Conservation (phyloP, 2,888 invertebrate genomes). For the Blera fallax region DNA sequence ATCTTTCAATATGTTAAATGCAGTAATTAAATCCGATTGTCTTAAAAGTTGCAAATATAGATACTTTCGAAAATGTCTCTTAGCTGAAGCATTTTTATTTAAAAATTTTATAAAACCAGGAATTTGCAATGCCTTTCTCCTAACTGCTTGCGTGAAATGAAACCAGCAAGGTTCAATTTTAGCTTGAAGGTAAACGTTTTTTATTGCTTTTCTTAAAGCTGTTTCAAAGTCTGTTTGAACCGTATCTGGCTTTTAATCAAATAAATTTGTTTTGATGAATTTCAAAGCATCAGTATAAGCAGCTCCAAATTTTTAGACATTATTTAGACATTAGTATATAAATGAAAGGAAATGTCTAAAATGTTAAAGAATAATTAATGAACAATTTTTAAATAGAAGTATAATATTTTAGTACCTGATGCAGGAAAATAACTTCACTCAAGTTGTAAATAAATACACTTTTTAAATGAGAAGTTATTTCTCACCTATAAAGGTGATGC, state of each 20-base stretch:
- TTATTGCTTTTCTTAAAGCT: constrained; percentile 24
- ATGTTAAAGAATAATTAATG: constrained; percentile 21
- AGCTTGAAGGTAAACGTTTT: constrained; percentile 15
- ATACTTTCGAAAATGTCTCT: constrained; percentile 27
- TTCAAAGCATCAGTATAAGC: constrained; percentile 18
- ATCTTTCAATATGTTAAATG: constrained; percentile 25
- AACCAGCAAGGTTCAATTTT: background rate
- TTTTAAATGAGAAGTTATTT: constrained; percentile 8
- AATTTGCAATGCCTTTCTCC: background rate
- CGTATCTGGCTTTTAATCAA: constrained; percentile 21
- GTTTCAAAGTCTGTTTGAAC: constrained; percentile 35
- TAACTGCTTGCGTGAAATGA: too few species aligned
- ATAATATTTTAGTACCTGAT: background rate
- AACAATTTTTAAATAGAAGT: background rate
- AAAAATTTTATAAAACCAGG: constrained; percentile 1
- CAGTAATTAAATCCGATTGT: constrained; percentile 14
- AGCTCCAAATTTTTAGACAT: constrained; percentile 20
- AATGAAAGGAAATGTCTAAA: constrained; percentile 39
- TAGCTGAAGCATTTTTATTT: background rate
- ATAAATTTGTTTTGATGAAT: constrained; percentile 20
- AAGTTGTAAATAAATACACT: constrained; percentile 4
- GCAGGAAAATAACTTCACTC: constrained; percentile 3
- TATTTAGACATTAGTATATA: constrained; percentile 24
- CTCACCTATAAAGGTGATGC: background rate
- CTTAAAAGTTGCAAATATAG: constrained; percentile 25